phyloP scores from a whole-genome alignment of 2,797 vertebrate species.

The Syngnathus acus region DNA sequence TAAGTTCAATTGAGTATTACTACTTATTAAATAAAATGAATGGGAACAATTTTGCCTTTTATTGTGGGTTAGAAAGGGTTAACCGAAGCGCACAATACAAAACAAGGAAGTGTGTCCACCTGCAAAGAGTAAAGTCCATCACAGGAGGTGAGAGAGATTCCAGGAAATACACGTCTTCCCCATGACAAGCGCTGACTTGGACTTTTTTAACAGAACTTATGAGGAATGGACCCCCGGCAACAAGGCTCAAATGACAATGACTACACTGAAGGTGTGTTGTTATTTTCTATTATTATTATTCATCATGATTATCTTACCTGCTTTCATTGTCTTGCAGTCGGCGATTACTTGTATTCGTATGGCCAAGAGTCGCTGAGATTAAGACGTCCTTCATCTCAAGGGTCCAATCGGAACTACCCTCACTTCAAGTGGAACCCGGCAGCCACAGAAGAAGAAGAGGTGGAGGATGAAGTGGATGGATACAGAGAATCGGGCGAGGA shows the following conservation, averaged over 20 bases:
- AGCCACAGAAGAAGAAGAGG: constrained; percentile 15
- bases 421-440: constrained; percentile 46
- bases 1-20: too few relatives aligned
- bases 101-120: constrained; percentile 65
- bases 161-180: constrained; percentile 11
- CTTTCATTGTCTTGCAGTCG: not conserved
- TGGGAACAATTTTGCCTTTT: not conserved
- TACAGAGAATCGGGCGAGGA: not conserved
- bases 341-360: constrained; percentile 21
- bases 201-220: not conserved
- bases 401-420: constrained; percentile 35
- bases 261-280: constrained; percentile 20
- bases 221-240: constrained; percentile 35
- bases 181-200: constrained; percentile 1
- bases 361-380: constrained; percentile 46
- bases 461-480: constrained; percentile 5
- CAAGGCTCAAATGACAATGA: not conserved
- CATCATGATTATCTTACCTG: not conserved
- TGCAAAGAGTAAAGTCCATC: constrained; percentile 60
- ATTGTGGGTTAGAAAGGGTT: constrained; percentile 39
- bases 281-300: not conserved
- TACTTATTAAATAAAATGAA: not conserved
- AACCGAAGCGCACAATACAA: constrained; percentile 9
- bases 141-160: not conserved
- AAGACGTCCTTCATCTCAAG: constrained; percentile 23